Conservation (phyloP, 2,797 vertebrate species). For the Myotis vivesi region DNA sequence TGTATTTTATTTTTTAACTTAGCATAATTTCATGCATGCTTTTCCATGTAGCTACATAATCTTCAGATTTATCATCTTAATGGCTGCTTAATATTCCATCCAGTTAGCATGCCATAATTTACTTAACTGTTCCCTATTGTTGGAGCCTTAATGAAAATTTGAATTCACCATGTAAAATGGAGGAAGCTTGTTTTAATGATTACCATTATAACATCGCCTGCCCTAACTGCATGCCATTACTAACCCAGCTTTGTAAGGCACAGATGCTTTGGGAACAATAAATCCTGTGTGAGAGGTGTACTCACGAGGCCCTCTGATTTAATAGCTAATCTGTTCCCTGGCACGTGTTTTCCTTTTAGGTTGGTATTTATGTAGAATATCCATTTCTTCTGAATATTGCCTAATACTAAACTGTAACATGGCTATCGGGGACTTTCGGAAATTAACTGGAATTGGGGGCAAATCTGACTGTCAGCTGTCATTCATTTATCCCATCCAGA, state of each 20-base stretch:
- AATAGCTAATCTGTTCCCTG: constrained; percentile 44
- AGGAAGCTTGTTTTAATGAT: constrained; percentile 60
- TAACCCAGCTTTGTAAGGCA: background rate
- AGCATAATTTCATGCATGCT: constrained; percentile 54
- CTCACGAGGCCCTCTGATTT: constrained; percentile 9
- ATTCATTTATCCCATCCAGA: background rate
- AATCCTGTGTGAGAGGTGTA: constrained; percentile 49
- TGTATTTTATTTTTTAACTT: constrained; percentile 58
- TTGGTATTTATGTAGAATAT: background rate
- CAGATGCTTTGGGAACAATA: constrained; percentile 42
- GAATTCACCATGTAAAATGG: constrained; percentile 54
- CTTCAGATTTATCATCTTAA: constrained; percentile 72
- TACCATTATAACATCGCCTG: background rate
- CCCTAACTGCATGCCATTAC: constrained; percentile 42
- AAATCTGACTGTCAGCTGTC: constrained; percentile 16
- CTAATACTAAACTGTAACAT: background rate
- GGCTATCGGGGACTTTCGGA: background rate
- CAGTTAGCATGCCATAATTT: constrained; percentile 69
- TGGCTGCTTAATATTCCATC: constrained; percentile 75
- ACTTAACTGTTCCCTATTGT: constrained; percentile 71
- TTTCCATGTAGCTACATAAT: constrained; percentile 60
- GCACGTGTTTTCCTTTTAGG: constrained; percentile 36
- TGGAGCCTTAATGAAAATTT: constrained; percentile 68
- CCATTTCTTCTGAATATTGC: background rate
- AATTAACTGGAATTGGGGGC: background rate